Evolutionary conservation across 2,888 invertebrate genomes (phyloP), one percentile per base, ranked within the genome.

Genomic region (Meta bourneti): DNA sequence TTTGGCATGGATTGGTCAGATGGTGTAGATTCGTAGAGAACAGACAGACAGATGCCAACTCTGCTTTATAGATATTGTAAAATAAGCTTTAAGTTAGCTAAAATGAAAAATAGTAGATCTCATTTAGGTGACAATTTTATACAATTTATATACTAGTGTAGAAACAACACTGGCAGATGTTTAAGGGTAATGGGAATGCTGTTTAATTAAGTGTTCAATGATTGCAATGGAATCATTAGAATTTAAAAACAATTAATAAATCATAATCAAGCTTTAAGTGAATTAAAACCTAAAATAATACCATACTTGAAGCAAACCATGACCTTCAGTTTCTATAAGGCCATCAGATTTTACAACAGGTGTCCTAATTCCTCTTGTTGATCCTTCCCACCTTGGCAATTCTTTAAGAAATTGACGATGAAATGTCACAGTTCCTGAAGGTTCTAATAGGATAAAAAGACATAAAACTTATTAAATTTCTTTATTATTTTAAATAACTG

Each of bases 241-340:
- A 34, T 34, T 61, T 61, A 61, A 9, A 61, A 11, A 61, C 16
- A 61, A 16, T 61, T 61, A 61, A 16, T 5, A 61, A 61, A 61
- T 16, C 0, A 16, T 61, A 16, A 9, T 7, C 11, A 61, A 16
- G 7, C 11, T 7, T 6, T 74, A 11, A 11, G 11, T n/a, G 11
- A 74, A 74, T 34, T 34, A 34, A 7, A 19, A 49, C 49, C 20
- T 49, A 49, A 11, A 49, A 49, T 49, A 51, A 77, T 6, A 16
- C n/a, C 20, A n/a, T 83, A 95, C 95, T 94, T 95, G 95, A 86
- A 99, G 95, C 94, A 98, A 95, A 1, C 97, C 98, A 49, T 95
- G 94, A 80, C 97, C 97, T 86, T 98, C 96, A 93, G 97, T 97
- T 95, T 99, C 99, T 92, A 99, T 99, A 0, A 97, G 97, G 7